Base-by-base conservation (phyloP, 2,797 vertebrate genomes). In the Ceryle rudis region DNA sequence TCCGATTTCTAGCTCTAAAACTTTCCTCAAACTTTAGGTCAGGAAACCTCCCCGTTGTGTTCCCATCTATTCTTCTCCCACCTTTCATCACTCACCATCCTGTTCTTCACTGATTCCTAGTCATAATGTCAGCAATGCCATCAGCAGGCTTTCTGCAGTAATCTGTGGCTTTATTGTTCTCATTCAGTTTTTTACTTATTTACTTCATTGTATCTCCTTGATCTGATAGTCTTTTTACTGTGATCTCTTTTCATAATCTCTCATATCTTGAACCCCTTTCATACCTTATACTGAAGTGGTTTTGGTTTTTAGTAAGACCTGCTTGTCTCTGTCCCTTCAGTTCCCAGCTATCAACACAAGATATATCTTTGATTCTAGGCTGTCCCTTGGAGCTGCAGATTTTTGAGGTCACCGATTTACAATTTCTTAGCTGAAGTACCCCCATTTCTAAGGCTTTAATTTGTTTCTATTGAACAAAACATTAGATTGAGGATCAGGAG, bases 401-500 rank as follows among this genome's bases (percentile, higher is more conserved):
- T 78, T 89, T 54, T 86, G 73, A 91, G 60, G n/a, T 75, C 33
- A 80, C 20, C 77, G 51, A 8, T 94, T 90, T 85, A 47, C 57
- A 3, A 1, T 86, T 86, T 78, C 55, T 86, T 44, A 52, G 25
- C 35, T 86, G 70, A 78, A 86, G 17, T 46, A 74, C 66, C 31
- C 60, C 18, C 20, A 52, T 75, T 35, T 89, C 72, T 82, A 54
- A 82, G 29, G 39, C 21, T 90, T 84, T 51, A 81, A 33, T 75
- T 71, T 91, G n/a, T 82, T 95, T 91, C 78, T 70, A 17, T 33
- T 81, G 73, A 85, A 65, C 31, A 66, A 62, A 94, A 78, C 58
- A 81, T 94, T 86, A 82, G 54, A 65, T 0, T 57, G 28, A 51
- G 49, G 42, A 66, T 64, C 41, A 89, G 75, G 21, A 81, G 69